These are phyloP conservation scores for Ramphastos sulfuratus DNA, from an alignment of 2,113 vertebrate species.

Conservation along the genomic window DNA sequence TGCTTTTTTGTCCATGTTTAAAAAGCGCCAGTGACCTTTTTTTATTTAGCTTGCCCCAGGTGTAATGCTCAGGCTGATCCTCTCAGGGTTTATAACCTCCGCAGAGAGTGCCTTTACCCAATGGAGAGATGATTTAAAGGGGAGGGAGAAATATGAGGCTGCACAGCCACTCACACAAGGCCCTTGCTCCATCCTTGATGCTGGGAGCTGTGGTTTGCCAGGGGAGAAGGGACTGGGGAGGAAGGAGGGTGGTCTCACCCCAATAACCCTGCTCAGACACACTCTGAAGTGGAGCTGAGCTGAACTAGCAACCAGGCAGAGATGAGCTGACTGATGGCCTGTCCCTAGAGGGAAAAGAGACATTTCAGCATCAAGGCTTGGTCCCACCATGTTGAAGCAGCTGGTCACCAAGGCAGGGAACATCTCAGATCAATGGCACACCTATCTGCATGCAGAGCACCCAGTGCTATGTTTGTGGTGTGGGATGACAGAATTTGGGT, in stretches of 20 bases:
- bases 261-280: fast-evolving
- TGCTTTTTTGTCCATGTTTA: slow-evolving; percentile 86
- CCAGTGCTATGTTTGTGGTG: fast-evolving
- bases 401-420: neutral
- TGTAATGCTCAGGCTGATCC: slow-evolving; percentile 78
- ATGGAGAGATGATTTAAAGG: slow-evolving; percentile 68
- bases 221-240: neutral
- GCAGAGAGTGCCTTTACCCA: slow-evolving; percentile 70
- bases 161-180: neutral
- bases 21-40: slow-evolving; percentile 85
- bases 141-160: slow-evolving; percentile 58
- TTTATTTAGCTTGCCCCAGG: slow-evolving; percentile 84
- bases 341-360: neutral
- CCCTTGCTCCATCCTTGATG: neutral
- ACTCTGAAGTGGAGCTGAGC: neutral
- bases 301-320: neutral
- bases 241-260: neutral
- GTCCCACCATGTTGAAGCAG: neutral
- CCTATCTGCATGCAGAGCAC: neutral
- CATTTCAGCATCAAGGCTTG: neutral
- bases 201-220: neutral
- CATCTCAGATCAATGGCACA: fast-evolving
- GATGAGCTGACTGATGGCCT: neutral
- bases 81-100: slow-evolving; percentile 81
- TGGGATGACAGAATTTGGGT: neutral